Base-by-base conservation (phyloP, 2,113 vertebrate genomes). In the Scomber scombrus region DNA sequence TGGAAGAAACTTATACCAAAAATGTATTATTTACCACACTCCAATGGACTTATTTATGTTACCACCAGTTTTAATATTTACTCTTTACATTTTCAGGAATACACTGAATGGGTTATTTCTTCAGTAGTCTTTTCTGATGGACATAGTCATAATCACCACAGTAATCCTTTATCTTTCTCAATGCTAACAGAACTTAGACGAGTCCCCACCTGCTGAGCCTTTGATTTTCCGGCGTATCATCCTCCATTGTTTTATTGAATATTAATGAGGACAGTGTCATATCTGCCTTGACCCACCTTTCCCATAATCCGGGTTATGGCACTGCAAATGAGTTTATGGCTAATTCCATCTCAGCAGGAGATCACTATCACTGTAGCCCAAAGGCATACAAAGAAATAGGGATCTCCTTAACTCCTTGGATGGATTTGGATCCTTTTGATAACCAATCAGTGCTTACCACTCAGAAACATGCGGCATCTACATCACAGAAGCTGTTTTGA, bases 291-390 rank as follows among this genome's bases (percentile, higher is more conserved):
- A 91, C 92, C 93, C 91, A 91, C 88, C 89, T 91, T 90, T 88
- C 56, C 49, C 61, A 77, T 93, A 92, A 94, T 93, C 92, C 75
- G 67, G 88, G 88, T 88, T 89, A 87, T 46, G 84, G 78, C 81
- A 75, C 84, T 4, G 74, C 80, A 91, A 93, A 93, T 90, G 85
- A 93, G 88, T 93, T 91, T 81, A 91, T 77, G 78, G 82, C 87
- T 94, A 93, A 93, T 93, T 93, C 92, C 68, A 60, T 84, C 84
- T 71, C 91, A 92, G 92, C 91, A 75, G 87, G 93, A 85, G 88
- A 91, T 93, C 90, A 77, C 89, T 89, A 89, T 93, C 90, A 49
- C 85, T 82, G 43, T 63, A 70, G 88, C 84, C 91, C 74, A 80
- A 81, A 88, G 85, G 77, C 89, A 76, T 76, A 87, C 60, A 69